Base-by-base conservation (phyloP, 2,113 vertebrate species). In the Chaetodon trifascialis region DNA sequence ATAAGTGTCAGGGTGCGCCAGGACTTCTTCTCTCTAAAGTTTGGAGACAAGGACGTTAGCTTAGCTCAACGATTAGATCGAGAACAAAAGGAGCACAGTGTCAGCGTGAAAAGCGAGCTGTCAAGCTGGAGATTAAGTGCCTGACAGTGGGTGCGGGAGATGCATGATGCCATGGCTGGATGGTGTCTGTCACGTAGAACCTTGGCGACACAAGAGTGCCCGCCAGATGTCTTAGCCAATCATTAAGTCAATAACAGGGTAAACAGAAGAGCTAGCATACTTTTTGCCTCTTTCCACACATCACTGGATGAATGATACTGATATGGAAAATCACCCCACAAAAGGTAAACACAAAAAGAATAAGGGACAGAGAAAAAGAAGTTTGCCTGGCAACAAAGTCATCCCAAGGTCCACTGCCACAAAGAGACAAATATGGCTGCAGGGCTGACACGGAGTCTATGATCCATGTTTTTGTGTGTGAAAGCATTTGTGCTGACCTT, bases 181-280 rank as follows among this genome's bases (percentile, higher is more conserved):
- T 89, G 74, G 86, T 91, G 91, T 94, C 94, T 94, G 86, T 95
- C 96, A 95, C 77, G 91, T 94, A 86, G 91, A 73, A 84, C 65
- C 1, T 62, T 94, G 90, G 91, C 71, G 73, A 88, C 91, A 83
- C 80, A 68, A 93, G 86, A 88, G 92, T 85, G 91, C 95, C 94
- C 87, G 89, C 93, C 90, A 91, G 90, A 91, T 85, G 77, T 92
- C 82, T 93, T 88, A 88, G 40, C 92, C 83, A 92, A 94, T 95
- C 93, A 9, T 94, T 95, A 95, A 96, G 97, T 96, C 96, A 97
- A 97, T 81, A 93, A 52, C 76, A 19, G 69, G 64, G 88, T 83
- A 92, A 95, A 91, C 87, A 96, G 92, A 70, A 86, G 94, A 90
- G 86, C 89, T 82, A 76, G 86, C 47, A 72, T 94, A 86, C 92